Evolutionary conservation across 1,140 invertebrate species (phyloP).

Genomic region (Zaprionus tsacasi): DNA sequence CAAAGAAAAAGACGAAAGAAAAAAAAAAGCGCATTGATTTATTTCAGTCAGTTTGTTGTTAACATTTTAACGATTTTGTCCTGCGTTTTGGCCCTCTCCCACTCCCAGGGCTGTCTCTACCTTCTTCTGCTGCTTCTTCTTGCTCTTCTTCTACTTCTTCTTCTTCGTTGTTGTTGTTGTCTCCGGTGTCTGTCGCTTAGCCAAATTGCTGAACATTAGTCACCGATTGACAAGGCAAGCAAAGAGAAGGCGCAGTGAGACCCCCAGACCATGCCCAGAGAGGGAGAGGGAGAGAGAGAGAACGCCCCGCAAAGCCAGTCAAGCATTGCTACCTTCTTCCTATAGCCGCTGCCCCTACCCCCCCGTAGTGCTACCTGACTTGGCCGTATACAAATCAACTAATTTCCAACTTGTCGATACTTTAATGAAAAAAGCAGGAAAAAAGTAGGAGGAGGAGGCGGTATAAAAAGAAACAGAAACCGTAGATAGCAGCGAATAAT

Average conservation of each 20-base stretch:
- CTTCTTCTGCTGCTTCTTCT: background rate
- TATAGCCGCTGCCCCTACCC: background rate
- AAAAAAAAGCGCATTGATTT: constrained; percentile 75
- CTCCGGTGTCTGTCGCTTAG: constrained; percentile 77
- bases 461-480: constrained; percentile 23
- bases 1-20: background rate
- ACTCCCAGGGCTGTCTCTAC: background rate
- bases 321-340: constrained; percentile 38
- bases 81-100: constrained; percentile 62
- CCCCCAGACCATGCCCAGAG: background rate
- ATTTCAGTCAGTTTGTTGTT: constrained; percentile 79
- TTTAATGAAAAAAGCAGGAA: constrained; percentile 61
- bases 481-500: constrained; percentile 32
- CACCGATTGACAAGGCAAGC: constrained; percentile 75
- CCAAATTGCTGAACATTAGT: constrained; percentile 82
- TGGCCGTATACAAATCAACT: constrained; percentile 72
- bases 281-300: background rate
- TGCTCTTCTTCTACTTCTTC: background rate
- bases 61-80: constrained; percentile 82
- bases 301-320: constrained; percentile 10
- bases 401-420: constrained; percentile 73
- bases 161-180: constrained; percentile 1
- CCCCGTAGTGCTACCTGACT: constrained; percentile 29
- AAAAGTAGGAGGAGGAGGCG: constrained; percentile 1
- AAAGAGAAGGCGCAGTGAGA: constrained; percentile 32